Percentiles rank a stretch among this genome's conserved stretches.
Evolutionary conservation across 2,797 vertebrate genomes (phyloP).

Genomic region (Cacajao melanocephalus): DNA sequence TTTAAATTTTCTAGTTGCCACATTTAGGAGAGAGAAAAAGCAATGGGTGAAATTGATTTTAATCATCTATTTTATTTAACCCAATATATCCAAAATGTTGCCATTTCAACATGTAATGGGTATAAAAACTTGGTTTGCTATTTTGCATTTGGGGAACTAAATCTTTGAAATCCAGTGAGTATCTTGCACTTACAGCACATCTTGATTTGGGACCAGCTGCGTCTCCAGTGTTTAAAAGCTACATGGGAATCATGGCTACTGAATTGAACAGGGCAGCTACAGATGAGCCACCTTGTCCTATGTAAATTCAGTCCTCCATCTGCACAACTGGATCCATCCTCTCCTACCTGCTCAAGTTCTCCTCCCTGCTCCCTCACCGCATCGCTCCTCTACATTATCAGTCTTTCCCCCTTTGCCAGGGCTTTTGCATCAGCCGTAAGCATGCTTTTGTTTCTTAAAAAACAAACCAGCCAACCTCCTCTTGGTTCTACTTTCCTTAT

Average conservation of each 20-base stretch:
- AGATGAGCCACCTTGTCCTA: not conserved
- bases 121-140: not conserved
- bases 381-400: not conserved
- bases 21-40: not conserved
- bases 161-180: not conserved
- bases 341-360: not conserved
- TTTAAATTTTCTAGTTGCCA: not conserved
- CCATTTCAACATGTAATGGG: not conserved
- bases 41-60: not conserved
- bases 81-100: not conserved
- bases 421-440: not conserved
- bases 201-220: not conserved
- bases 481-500: not conserved
- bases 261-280: not conserved
- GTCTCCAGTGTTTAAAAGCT: not conserved
- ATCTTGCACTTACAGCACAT: not conserved
- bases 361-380: rapidly evolving
- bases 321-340: not conserved
- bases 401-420: not conserved
- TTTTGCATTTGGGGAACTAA: not conserved
- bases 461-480: not conserved
- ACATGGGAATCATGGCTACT: not conserved
- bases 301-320: not conserved
- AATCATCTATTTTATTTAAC: not conserved
- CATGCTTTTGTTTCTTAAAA: not conserved